Percentiles rank a stretch among this genome's conserved stretches.
These are phyloP conservation scores for Seladonia tumulorum DNA, from an alignment of 2,888 invertebrate species.

Conservation along the genomic window DNA sequence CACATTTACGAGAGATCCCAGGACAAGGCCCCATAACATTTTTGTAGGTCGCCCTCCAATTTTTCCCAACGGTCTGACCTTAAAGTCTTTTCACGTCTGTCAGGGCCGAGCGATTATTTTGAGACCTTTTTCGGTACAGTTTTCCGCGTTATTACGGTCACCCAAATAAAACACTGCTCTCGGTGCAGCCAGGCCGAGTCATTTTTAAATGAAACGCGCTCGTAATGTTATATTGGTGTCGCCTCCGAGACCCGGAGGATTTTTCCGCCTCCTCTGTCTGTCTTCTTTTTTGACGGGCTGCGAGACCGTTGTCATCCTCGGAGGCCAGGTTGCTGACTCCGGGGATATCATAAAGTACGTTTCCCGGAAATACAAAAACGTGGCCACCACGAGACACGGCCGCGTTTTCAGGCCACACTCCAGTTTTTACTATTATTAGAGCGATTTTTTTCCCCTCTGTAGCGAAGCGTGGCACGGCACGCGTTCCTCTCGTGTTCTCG, in stretches of 20 bases:
- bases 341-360: slow-evolving; percentile 41
- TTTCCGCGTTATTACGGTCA: slow-evolving; percentile 83
- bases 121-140: slow-evolving; percentile 78
- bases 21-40: slow-evolving; percentile 72
- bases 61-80: slow-evolving; percentile 47
- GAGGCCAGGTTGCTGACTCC: slow-evolving; percentile 4
- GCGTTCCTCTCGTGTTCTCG: slow-evolving; percentile 62
- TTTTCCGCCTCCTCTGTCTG: neutral
- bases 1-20: slow-evolving; percentile 60
- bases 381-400: slow-evolving; percentile 22
- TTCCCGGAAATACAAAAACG: slow-evolving; percentile 61
- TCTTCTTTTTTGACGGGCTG: neutral
- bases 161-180: slow-evolving; percentile 76
- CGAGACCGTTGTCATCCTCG: neutral
- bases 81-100: slow-evolving; percentile 19
- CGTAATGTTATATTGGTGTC: slow-evolving; percentile 76
- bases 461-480: slow-evolving; percentile 68
- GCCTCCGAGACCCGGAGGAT: neutral
- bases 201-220: slow-evolving; percentile 78
- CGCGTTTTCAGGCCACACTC: slow-evolving; percentile 69
- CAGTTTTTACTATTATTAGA: slow-evolving; percentile 83
- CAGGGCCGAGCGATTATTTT: slow-evolving; percentile 61
- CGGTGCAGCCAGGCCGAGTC: slow-evolving; percentile 64
- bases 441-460: slow-evolving; percentile 76
- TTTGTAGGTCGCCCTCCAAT: slow-evolving; percentile 75